Evolutionary conservation across 2,888 invertebrate species (phyloP), one percentile per base, ranked within the genome.

Genomic region (Leptinotarsa juncta): DNA sequence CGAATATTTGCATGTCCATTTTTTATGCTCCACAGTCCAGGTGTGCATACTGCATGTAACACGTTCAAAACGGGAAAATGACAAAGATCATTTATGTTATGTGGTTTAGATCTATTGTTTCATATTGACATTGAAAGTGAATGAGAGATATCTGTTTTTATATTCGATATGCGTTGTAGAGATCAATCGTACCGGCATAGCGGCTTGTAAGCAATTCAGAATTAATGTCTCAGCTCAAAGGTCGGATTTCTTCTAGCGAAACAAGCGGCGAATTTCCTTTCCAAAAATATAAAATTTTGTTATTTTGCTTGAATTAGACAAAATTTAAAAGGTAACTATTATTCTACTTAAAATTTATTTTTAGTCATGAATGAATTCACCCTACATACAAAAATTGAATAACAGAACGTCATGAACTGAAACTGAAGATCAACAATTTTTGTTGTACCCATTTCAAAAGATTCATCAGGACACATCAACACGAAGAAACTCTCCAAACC

Each of bases 1-100:
- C 68, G 55, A 68, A 68, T 32, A 42, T 53, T 68, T 68, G 68
- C 68, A 68, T 68, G 68, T 55, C 42, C 48, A 68, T 68, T 68
- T 55, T 32, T 20, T 12, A 68, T 15, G 26, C 42, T 55, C 42
- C 55, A 32, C 7, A 42, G 67, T 18, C n/a, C 68, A 68, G 68
- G 68, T 68, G 55, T 68, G 42, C 7, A 14, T 16, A 20, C 0
- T 0, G 23, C 26, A 50, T 48, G 42, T 23, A 1, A 26, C 53
- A 50, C 50, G 23, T 66, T 20, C 15, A 23, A 66, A 49, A 12
- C 23, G 26, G 50, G 67, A 51, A 68, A 55, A 68, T 68, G 68
- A 68, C 68, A 68, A 55, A 68, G 53, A 55, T 26, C 53, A 15
- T 55, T 32, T 50, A 48, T n/a, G n/a, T n/a, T n/a, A n/a, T n/a